These are phyloP conservation scores for Sisor rabdophorus DNA, from an alignment of 2,113 vertebrate species.

Conservation along the genomic window DNA sequence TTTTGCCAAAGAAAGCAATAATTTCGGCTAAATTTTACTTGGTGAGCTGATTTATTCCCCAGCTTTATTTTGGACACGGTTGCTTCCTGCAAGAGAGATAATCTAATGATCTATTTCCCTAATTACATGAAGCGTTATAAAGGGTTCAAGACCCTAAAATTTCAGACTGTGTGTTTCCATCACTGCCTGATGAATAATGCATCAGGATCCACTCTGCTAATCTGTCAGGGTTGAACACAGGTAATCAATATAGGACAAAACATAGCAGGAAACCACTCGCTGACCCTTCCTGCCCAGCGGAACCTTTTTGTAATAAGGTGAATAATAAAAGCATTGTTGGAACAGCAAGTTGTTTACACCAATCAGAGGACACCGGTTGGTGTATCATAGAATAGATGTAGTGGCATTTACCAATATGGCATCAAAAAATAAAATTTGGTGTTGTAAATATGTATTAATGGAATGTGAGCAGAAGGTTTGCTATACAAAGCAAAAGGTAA, in stretches of 20 bases:
- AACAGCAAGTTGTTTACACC: conserved; percentile 11
- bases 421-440: not conserved
- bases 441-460: not conserved
- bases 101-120: conserved; percentile 43
- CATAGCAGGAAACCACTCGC: conserved; percentile 43
- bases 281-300: conserved; percentile 44
- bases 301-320: conserved; percentile 33
- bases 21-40: no score
- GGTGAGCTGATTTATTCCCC: no score
- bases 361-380: conserved; percentile 2
- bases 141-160: conserved; percentile 39
- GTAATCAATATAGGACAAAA: conserved; percentile 54
- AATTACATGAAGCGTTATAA: conserved; percentile 43
- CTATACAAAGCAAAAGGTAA: no score
- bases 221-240: conserved; percentile 44
- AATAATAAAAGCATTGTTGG: conserved; percentile 34
- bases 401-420: not conserved
- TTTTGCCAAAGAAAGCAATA: no score
- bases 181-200: conserved; percentile 57
- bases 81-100: conserved; percentile 32
- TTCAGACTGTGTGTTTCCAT: conserved; percentile 46
- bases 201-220: conserved; percentile 41
- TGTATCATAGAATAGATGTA: not conserved
- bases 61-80: not conserved
- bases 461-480: not conserved